Percentiles rank a stretch among this genome's conserved stretches.
Conservation (phyloP, 2,888 invertebrate genomes). For the Volucella bombylans region DNA sequence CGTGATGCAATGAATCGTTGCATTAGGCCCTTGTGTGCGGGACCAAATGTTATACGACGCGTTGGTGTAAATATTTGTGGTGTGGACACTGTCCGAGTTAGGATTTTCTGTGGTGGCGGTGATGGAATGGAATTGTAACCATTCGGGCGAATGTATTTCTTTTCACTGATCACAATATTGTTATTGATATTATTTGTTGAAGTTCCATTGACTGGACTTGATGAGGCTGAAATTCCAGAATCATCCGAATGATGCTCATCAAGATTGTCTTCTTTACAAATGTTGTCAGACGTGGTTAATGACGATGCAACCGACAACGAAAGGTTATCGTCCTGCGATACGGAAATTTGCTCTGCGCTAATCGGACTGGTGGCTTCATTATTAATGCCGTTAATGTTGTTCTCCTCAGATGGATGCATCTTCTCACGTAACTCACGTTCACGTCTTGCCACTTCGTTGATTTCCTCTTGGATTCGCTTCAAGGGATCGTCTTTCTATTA, state of each 20-base stretch:
- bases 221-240: conserved; percentile 82
- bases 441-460: conserved; percentile 91
- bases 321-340: conserved; percentile 76
- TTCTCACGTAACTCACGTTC: conserved; percentile 89
- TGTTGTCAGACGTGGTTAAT: conserved; percentile 79
- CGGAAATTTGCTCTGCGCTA: conserved; percentile 56
- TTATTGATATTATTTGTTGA: conserved; percentile 75
- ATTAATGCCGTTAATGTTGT: conserved; percentile 72
- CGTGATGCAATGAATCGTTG: conserved; percentile 91
- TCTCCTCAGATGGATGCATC: conserved; percentile 80
- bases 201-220: conserved; percentile 78
- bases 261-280: conserved; percentile 78
- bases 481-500: conserved; percentile 88
- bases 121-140: conserved; percentile 80
- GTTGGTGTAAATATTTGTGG: conserved; percentile 79
- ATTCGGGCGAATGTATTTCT: conserved; percentile 81
- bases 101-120: conserved; percentile 81
- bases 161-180: conserved; percentile 68
- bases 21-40: conserved; percentile 90
- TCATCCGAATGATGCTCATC: conserved; percentile 81
- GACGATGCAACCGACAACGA: conserved; percentile 77
- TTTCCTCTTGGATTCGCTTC: conserved; percentile 93
- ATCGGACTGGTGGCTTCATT: conserved; percentile 53
- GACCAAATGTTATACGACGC: conserved; percentile 86
- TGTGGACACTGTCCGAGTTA: conserved; percentile 80